Conservation (phyloP, 2,113 vertebrate species). For the Colossoma macropomum region DNA sequence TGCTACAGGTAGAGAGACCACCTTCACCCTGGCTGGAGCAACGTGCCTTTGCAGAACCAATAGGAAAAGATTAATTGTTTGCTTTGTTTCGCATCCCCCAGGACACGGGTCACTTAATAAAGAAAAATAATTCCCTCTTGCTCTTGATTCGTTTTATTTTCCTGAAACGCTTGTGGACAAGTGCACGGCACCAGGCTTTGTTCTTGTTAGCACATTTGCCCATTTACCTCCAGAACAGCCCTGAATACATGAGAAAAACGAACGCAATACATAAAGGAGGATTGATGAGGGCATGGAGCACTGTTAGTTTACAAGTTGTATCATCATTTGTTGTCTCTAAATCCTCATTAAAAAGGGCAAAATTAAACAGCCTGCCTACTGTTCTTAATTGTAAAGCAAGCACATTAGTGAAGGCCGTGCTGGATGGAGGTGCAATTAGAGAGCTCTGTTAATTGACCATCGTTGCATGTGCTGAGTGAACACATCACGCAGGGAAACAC, state of each 20-base stretch:
- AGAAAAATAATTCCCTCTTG: constrained; percentile 97
- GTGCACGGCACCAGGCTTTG: constrained; percentile 64
- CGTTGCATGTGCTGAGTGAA: constrained; percentile 88
- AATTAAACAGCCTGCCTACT: constrained; percentile 84
- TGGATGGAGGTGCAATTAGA: constrained; percentile 81
- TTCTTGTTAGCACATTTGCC: constrained; percentile 73
- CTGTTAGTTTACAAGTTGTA: constrained; percentile 82
- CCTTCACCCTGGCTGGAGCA: constrained; percentile 76
- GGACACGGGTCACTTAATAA: constrained; percentile 94
- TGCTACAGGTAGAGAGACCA: constrained; percentile 80
- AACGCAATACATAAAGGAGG: constrained; percentile 70
- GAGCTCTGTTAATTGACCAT: constrained; percentile 82
- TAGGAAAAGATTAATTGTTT: constrained; percentile 98
- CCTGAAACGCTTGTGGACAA: constrained; percentile 73
- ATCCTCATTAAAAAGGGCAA: constrained; percentile 89
- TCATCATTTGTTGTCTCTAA: constrained; percentile 90
- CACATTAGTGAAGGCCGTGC: constrained; percentile 58
- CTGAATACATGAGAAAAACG: constrained; percentile 70
- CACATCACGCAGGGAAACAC: constrained; percentile 80
- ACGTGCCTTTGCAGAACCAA: constrained; percentile 81
- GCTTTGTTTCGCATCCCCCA: constrained; percentile 89
- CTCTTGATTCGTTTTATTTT: constrained; percentile 86
- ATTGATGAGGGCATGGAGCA: constrained; percentile 77
- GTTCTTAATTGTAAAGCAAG: constrained; percentile 89
- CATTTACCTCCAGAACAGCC: constrained; percentile 62